Evolutionary conservation across 2,113 vertebrate species (phyloP).

Genomic region (Pardalotus punctatus): DNA sequence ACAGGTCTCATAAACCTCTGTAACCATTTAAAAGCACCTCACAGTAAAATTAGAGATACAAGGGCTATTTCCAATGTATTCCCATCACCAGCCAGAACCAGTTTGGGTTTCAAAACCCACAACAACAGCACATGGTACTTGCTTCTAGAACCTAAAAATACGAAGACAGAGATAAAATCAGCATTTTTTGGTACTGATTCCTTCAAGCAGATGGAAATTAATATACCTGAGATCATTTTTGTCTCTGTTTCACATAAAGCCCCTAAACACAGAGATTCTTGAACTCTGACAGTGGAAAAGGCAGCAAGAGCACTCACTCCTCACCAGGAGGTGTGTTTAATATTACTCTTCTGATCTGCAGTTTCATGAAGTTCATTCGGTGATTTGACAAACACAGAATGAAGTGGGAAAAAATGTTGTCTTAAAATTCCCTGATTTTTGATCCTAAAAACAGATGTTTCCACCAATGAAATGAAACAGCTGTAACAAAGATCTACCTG

Average conservation of each 20-base stretch:
- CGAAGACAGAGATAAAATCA: not conserved
- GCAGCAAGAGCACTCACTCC: not conserved
- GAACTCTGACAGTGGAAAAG: not conserved
- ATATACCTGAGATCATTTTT: not conserved
- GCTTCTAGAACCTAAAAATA: not conserved
- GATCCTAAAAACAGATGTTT: not conserved
- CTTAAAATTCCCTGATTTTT: not conserved
- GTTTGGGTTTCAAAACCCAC: not conserved
- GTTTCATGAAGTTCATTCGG: not conserved
- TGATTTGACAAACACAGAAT: not conserved
- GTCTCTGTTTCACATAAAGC: not conserved
- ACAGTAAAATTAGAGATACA: not conserved
- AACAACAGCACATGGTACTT: rapidly evolving
- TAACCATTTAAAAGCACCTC: not conserved
- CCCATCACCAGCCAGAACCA: not conserved
- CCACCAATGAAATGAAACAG: not conserved
- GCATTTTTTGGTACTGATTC: not conserved
- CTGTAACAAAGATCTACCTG: not conserved
- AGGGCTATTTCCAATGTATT: not conserved
- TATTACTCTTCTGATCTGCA: not conserved
- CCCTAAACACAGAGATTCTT: not conserved
- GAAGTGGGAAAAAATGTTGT: not conserved
- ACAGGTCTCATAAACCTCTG: not conserved
- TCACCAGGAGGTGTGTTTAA: not conserved
- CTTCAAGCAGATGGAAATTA: not conserved